phyloP scores from a whole-genome alignment of 2,797 vertebrate species.

The Paedocypris micromegethes region DNA sequence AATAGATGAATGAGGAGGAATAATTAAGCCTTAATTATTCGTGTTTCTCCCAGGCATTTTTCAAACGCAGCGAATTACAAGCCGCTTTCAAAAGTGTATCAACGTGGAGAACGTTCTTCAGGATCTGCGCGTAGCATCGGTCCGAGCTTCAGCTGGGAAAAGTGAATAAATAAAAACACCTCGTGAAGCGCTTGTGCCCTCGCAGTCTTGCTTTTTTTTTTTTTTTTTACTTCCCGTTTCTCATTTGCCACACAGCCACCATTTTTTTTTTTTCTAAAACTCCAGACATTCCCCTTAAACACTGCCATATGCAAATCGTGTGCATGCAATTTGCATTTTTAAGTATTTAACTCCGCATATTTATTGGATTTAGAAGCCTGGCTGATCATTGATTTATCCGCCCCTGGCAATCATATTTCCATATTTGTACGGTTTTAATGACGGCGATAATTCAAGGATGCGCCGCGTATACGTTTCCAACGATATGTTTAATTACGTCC shows the following conservation, averaged over 20 bases:
- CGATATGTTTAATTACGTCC: slow-evolving; percentile 90
- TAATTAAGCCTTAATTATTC: slow-evolving; percentile 90
- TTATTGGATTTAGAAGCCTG: slow-evolving; percentile 84
- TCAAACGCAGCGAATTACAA: slow-evolving; percentile 75
- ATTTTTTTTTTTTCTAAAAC: slow-evolving; percentile 73
- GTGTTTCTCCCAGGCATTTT: slow-evolving; percentile 82
- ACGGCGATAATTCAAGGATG: slow-evolving; percentile 87
- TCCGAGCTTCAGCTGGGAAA: slow-evolving; percentile 54
- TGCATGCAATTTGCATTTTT: slow-evolving; percentile 90
- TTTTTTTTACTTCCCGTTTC: slow-evolving; percentile 18
- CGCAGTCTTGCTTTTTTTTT: slow-evolving; percentile 75
- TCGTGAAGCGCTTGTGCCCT: slow-evolving; percentile 80
- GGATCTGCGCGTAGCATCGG: slow-evolving; percentile 42
- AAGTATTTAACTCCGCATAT: slow-evolving; percentile 89
- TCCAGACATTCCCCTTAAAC: slow-evolving; percentile 85
- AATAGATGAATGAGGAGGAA: slow-evolving; percentile 86
- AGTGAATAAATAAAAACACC: slow-evolving; percentile 18
- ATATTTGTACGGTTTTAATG: slow-evolving; percentile 85
- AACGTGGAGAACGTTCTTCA: slow-evolving; percentile 16
- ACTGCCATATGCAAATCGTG: slow-evolving; percentile 87
- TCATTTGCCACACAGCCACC: slow-evolving; percentile 63
- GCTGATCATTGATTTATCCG: slow-evolving; percentile 89
- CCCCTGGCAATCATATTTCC: slow-evolving; percentile 87
- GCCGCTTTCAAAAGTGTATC: slow-evolving; percentile 69
- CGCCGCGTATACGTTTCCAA: slow-evolving; percentile 85